These are phyloP conservation scores for Oreotrochilus melanogaster DNA, from an alignment of 2,113 vertebrate species.

Conservation along the genomic window DNA sequence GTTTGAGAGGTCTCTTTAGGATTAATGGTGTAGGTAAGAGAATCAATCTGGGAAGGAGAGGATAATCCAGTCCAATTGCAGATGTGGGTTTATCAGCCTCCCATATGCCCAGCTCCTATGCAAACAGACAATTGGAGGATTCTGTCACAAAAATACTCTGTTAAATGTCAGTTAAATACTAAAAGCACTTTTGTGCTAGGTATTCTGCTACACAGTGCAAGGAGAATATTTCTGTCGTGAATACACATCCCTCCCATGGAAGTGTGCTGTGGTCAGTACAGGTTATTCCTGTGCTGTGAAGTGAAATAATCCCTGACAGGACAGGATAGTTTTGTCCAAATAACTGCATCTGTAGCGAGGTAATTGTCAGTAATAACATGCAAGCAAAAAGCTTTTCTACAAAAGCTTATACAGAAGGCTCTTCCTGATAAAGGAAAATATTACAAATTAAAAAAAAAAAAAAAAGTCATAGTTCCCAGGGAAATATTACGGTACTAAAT, in stretches of 20 bases:
- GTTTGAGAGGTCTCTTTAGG: neutral
- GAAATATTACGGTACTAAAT: neutral
- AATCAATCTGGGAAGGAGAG: neutral
- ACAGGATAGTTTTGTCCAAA: neutral
- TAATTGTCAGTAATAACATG: neutral
- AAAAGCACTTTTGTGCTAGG: neutral
- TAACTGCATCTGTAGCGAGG: neutral
- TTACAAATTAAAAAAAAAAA: neutral
- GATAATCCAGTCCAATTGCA: neutral
- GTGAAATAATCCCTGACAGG: neutral
- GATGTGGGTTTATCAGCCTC: neutral
- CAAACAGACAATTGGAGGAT: neutral
- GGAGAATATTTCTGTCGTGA: neutral
- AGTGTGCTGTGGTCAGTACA: neutral
- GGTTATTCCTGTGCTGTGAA: neutral
- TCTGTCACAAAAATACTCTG: neutral
- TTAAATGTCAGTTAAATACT: neutral
- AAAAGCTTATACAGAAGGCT: neutral
- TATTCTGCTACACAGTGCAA: neutral
- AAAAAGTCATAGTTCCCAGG: neutral
- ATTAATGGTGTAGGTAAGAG: neutral
- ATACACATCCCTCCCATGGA: neutral
- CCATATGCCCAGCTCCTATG: neutral
- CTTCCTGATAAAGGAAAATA: neutral
- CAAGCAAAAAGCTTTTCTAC: neutral